Evolutionary conservation across 2,888 invertebrate genomes (phyloP), one percentile per base, ranked within the genome.

Genomic region (Lomographa bimaculata): DNA sequence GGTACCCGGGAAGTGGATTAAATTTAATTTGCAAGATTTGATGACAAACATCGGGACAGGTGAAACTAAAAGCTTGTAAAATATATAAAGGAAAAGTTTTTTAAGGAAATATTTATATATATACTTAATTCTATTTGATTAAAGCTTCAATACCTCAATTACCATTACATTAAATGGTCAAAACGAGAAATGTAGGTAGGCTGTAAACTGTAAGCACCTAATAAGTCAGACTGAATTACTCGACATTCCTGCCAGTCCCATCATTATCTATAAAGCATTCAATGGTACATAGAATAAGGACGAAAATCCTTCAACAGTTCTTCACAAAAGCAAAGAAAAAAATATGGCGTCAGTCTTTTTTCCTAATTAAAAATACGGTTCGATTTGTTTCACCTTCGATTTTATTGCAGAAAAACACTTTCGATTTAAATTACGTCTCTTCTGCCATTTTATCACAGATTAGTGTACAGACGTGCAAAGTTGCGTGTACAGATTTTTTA

Each of bases 361-460:
- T 35, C 41, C 21, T 30, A 36, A 36, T 42, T 36, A 36, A 73
- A 74, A 68, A 65, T 66, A 54, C 67, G 53, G 60, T 66, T 68
- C 64, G 67, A 77, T 77, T 78, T 70, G 64, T 69, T 57, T 50
- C 43, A 32, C 48, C 39, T 54, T 46, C 52, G 27, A 54, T 68
- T 69, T 73, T 70, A 65, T 64, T 57, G 56, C 29, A 32, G 23
- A 23, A 33, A 32, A 27, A 33, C 23, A 9, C 28, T 33, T 28
- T 28, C 23, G 23, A 23, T 33, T 39, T 18, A 33, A 33, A 33
- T 40, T 23, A 33, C 14, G 21, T 18, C 19, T 10, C 7, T 5
- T 29, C 27, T 11, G 17, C 18, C 18, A 18, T 11, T 17, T 12
- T 2, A 1, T 12, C 17, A 34, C 3, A 17, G 29, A 29, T 8